phyloP scores from a whole-genome alignment of 2,113 vertebrate genomes.

The Lamprotornis superbus region DNA sequence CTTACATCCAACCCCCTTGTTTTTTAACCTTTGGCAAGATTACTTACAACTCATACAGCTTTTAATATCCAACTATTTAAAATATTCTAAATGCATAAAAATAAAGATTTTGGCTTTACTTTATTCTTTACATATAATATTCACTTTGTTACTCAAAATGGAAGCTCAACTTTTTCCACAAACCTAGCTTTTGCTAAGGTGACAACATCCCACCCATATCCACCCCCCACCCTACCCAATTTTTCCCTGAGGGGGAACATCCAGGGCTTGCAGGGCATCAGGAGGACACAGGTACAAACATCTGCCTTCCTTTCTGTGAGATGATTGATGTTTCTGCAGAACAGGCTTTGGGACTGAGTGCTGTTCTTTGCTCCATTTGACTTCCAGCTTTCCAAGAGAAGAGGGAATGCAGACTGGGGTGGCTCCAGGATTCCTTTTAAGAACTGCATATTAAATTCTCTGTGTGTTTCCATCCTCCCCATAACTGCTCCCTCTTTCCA shows the following conservation, averaged over 20 bases:
- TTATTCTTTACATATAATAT: slow-evolving; percentile 81
- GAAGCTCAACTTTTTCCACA: slow-evolving; percentile 82
- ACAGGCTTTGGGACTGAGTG: slow-evolving; percentile 57
- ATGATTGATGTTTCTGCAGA: slow-evolving; percentile 45
- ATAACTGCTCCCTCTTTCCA: background rate
- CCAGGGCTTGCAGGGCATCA: slow-evolving; percentile 13
- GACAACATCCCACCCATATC: background rate
- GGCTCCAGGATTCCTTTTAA: slow-evolving; percentile 24
- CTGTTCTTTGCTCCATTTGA: slow-evolving; percentile 23
- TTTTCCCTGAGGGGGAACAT: background rate
- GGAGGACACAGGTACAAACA: slow-evolving; percentile 17
- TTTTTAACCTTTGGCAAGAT: slow-evolving; percentile 96
- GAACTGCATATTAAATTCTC: background rate
- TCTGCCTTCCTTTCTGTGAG: slow-evolving; percentile 52
- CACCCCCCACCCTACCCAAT: background rate
- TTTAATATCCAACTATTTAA: slow-evolving; percentile 98
- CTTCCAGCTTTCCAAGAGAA: slow-evolving; percentile 56
- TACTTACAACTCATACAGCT: slow-evolving; percentile 93
- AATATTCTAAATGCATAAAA: slow-evolving; percentile 99
- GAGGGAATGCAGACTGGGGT: background rate
- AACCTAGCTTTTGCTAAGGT: slow-evolving; percentile 61
- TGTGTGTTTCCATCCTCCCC: background rate
- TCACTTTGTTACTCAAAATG: slow-evolving; percentile 77
- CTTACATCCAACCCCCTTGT: slow-evolving; percentile 82
- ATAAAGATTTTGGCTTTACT: slow-evolving; percentile 99